Percentiles rank a stretch among this genome's conserved stretches.
Evolutionary conservation across 2,888 invertebrate genomes (phyloP).

Genomic region (Acrobasis suavella): DNA sequence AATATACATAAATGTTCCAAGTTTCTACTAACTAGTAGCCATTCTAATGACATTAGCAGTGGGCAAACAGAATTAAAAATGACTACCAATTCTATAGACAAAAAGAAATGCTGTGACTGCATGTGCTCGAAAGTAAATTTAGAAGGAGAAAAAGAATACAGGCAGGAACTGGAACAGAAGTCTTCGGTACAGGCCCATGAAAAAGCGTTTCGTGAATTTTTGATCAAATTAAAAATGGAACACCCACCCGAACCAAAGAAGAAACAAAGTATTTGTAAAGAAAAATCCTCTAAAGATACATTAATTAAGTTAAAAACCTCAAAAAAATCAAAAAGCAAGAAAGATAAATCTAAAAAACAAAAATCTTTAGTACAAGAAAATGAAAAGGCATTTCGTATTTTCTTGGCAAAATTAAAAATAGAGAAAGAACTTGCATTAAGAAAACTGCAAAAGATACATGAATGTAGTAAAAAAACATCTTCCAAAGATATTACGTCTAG

Average conservation of each 20-base stretch:
- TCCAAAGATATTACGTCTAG: neutral
- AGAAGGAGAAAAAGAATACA: neutral
- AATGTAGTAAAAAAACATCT: neutral
- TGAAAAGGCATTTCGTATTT: slow-evolving; percentile 2
- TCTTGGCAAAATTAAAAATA: neutral
- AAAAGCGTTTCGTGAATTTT: slow-evolving; percentile 14
- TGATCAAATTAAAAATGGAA: neutral
- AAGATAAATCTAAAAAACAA: neutral
- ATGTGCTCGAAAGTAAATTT: neutral
- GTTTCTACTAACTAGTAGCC: neutral
- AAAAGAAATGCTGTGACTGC: neutral
- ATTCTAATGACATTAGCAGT: neutral
- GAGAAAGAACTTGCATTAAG: neutral
- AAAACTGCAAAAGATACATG: neutral
- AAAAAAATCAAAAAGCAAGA: neutral
- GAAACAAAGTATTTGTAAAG: neutral
- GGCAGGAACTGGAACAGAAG: neutral
- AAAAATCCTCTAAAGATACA: neutral
- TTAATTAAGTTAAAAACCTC: neutral
- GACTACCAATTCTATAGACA: neutral
- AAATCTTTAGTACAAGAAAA: slow-evolving; percentile 3
- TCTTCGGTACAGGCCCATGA: neutral
- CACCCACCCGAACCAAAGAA: neutral
- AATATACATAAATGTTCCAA: neutral
- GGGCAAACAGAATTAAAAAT: neutral